phyloP scores from a whole-genome alignment of 1,140 invertebrate species.

The Nixonia krombeini region DNA sequence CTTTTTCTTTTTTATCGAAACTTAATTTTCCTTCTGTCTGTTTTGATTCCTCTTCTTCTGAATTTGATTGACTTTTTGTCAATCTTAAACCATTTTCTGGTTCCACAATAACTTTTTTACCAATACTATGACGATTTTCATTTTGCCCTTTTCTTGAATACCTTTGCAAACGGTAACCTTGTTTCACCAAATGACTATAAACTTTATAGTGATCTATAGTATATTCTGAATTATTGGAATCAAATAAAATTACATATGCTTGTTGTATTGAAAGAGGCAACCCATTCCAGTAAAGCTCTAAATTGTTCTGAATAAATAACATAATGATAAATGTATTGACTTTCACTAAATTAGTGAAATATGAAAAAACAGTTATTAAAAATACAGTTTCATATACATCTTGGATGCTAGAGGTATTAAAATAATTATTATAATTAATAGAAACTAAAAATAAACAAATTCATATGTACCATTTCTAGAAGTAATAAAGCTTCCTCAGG shows the following conservation, averaged over 20 bases:
- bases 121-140: conserved; percentile 27
- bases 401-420: no score
- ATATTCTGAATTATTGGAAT: conserved; percentile 63
- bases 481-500: conserved; percentile 77
- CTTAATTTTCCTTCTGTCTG: conserved; percentile 5
- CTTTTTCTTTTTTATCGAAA: conserved; percentile 5
- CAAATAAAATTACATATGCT: conserved; percentile 74
- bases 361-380: no score
- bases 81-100: conserved; percentile 51
- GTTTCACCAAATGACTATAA: conserved; percentile 74
- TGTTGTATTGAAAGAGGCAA: conserved; percentile 76
- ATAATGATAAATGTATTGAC: no score
- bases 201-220: conserved; percentile 75
- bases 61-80: conserved; percentile 11
- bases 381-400: no score
- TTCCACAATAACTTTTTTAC: conserved; percentile 62
- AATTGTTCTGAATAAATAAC: conserved; percentile 71
- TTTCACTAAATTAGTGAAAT: no score
- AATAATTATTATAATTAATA: conserved; percentile 17
- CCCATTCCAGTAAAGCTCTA: conserved; percentile 73
- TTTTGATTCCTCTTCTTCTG: conserved; percentile 13
- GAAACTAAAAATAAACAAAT: no score
- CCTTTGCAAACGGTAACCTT: conserved; percentile 71
- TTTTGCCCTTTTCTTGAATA: conserved; percentile 50
- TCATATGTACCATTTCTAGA: conserved; percentile 77